These are phyloP conservation scores for Kryptolebias marmoratus DNA, from an alignment of 2,113 vertebrate genomes.

Conservation along the genomic window DNA sequence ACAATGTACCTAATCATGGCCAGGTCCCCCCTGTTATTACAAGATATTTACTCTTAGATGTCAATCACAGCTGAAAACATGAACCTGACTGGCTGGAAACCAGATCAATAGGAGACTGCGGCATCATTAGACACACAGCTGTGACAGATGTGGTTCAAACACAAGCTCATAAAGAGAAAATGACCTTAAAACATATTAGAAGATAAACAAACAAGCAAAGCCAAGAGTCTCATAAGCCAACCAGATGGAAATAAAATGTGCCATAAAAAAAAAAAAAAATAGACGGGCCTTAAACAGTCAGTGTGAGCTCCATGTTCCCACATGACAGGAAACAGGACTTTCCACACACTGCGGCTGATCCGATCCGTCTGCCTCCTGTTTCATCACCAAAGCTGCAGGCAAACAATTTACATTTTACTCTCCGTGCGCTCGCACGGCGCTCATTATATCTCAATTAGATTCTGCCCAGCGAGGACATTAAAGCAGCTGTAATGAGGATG, in stretches of 20 bases:
- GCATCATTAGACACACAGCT: not conserved
- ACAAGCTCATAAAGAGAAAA: slow-evolving; percentile 49
- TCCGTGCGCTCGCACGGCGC: slow-evolving; percentile 25
- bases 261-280: slow-evolving; percentile 59
- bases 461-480: slow-evolving; percentile 54
- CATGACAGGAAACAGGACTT: slow-evolving; percentile 64
- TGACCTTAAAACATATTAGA: slow-evolving; percentile 66
- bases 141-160: slow-evolving; percentile 57
- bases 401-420: slow-evolving; percentile 69
- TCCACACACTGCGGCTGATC: slow-evolving; percentile 55
- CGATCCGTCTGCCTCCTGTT: slow-evolving; percentile 49
- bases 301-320: slow-evolving; percentile 44
- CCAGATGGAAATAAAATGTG: slow-evolving; percentile 70
- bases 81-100: slow-evolving; percentile 26
- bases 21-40: not conserved
- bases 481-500: slow-evolving; percentile 60
- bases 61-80: slow-evolving; percentile 27
- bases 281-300: slow-evolving; percentile 30
- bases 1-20: slow-evolving; percentile 5
- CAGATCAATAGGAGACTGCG: slow-evolving; percentile 24
- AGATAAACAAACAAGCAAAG: slow-evolving; percentile 73
- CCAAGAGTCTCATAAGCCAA: slow-evolving; percentile 60
- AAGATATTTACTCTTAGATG: slow-evolving; percentile 19
- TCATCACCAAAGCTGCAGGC: slow-evolving; percentile 59
- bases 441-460: slow-evolving; percentile 64